Evolutionary conservation across 2,113 vertebrate species (phyloP).

Genomic region (Patagioenas fasciata): DNA sequence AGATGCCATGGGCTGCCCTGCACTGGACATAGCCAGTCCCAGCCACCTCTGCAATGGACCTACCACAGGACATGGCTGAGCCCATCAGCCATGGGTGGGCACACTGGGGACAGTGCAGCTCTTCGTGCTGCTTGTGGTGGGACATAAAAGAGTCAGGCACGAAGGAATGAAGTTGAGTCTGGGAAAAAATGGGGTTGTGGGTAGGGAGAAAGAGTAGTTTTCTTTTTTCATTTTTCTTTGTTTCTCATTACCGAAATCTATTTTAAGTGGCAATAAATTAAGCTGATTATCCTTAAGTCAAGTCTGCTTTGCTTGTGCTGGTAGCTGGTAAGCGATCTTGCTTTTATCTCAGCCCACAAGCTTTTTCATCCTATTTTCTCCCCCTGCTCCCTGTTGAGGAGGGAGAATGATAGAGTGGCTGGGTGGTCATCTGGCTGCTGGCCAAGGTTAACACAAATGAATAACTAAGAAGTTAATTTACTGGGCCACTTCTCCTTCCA

Average conservation of each 20-base stretch:
- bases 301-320: not conserved
- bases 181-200: not conserved
- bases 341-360: not conserved
- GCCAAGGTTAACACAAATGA: not conserved
- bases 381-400: not conserved
- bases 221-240: not conserved
- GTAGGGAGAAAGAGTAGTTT: not conserved
- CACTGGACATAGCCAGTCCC: accelerated
- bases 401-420: accelerated
- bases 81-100: accelerated
- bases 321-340: not conserved
- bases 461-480: not conserved
- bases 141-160: accelerated
- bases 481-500: not conserved
- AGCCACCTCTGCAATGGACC: not conserved
- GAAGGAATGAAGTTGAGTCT: not conserved
- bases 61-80: accelerated
- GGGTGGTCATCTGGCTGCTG: not conserved
- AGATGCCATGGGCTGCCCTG: not conserved
- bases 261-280: not conserved
- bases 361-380: not conserved
- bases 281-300: not conserved
- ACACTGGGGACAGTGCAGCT: accelerated
- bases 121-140: accelerated
- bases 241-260: not conserved